Base-by-base conservation (phyloP, 2,113 vertebrate genomes). In the Micronycteris hirsuta region DNA sequence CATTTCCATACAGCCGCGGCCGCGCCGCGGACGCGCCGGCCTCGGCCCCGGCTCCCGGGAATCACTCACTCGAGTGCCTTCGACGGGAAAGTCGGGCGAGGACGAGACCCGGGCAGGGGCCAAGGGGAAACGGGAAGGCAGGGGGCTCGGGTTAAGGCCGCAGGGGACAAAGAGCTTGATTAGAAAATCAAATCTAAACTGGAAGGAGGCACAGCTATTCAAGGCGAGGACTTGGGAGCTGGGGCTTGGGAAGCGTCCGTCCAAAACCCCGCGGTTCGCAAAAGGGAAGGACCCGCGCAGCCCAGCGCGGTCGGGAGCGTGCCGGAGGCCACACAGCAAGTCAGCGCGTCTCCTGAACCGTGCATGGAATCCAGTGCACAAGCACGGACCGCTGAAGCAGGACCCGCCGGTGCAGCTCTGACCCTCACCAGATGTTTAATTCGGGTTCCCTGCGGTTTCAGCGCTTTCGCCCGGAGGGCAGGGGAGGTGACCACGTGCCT, bases 1-100 rank as follows among this genome's bases (percentile, higher is more conserved):
- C 82, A 93, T 97, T 98, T 98, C 97, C 95, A 98, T 96, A 96
- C 95, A 58, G 93, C 52, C 61, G 61, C 43, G 95, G 92, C 86
- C 52, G 81, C 90, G 70, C 92, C 45, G 74, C 70, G 91, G 93
- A 96, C 96, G 74, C 81, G 77, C 91, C n/a, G 91, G 90, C 95
- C 95, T 93, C 92, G 41, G 95, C 92, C 92, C 82, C 76, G 67
- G 93, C 78, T 78, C 54, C 86, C 88, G 58, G 58, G 97, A 85
- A 88, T 63, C 97, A 24, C 92, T 94, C 90, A 78, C 87, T 68
- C 94, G 4, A 90, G 87, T 41, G 92, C 94, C 93, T 95, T 74
- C 95, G 98, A 97, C 97, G 97, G 95, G 96, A 94, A 97, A 95
- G 83, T 83, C 80, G 93, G 71, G 74, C 58, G 76, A 52, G 76